Evolutionary conservation across 2,113 vertebrate species (phyloP).

Genomic region (Thunnus maccoyii): DNA sequence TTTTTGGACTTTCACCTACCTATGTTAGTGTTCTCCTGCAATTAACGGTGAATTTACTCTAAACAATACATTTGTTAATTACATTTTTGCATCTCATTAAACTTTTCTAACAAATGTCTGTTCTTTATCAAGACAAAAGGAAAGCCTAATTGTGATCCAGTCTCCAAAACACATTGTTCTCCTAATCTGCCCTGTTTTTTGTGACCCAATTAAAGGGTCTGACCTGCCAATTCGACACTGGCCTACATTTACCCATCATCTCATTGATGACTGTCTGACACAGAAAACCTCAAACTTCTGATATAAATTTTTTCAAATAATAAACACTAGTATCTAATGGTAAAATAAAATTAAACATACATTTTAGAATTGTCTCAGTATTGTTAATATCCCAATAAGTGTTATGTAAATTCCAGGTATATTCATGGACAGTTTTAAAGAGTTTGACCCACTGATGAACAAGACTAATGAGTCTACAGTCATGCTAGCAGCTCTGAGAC

Average conservation of each 20-base stretch:
- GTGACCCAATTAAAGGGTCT: slow-evolving; percentile 10
- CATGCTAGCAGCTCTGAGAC: too few relatives aligned
- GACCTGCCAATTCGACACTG: not conserved
- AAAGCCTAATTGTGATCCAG: not conserved
- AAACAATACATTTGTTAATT: not conserved
- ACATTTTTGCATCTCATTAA: not conserved
- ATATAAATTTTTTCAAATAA: not conserved
- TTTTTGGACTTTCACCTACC: not conserved
- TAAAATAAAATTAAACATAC: not conserved
- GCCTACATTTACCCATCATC: slow-evolving; percentile 2
- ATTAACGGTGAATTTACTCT: not conserved
- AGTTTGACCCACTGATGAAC: too few relatives aligned
- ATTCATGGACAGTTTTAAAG: too few relatives aligned
- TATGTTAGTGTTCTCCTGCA: not conserved
- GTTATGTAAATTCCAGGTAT: not conserved
- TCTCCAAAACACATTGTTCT: slow-evolving; percentile 34
- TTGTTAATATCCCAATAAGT: not conserved
- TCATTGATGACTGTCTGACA: slow-evolving; percentile 3
- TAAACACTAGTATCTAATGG: not conserved
- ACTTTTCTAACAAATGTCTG: not conserved
- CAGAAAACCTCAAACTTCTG: not conserved
- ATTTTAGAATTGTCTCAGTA: too few relatives aligned
- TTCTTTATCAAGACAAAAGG: not conserved
- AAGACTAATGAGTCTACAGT: too few relatives aligned
- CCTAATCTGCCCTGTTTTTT: slow-evolving; percentile 6